These are phyloP conservation scores for Machimus atricapillus DNA, from an alignment of 2,888 invertebrate species.

Conservation along the genomic window DNA sequence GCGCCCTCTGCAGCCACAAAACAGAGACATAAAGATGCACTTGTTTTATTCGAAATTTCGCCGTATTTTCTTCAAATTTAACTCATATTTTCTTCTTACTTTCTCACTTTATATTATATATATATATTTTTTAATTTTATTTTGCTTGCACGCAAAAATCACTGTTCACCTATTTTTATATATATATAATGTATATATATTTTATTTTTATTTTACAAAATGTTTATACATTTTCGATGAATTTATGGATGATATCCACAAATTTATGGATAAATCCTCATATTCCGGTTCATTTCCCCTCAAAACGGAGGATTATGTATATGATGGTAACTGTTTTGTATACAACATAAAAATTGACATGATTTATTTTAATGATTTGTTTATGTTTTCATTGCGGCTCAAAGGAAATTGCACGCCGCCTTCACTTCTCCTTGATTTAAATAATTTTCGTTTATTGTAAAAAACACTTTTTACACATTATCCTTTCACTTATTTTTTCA, in stretches of 20 bases:
- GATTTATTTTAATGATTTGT: slow-evolving; percentile 19
- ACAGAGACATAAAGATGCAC: neutral
- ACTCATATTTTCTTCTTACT: neutral
- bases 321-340: slow-evolving; percentile 10
- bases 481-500: neutral
- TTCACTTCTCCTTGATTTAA: neutral
- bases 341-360: slow-evolving; percentile 36
- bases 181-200: neutral
- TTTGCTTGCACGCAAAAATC: neutral
- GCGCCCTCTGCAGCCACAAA: neutral
- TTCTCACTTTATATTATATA: neutral
- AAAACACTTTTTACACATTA: neutral
- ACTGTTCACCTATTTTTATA: neutral
- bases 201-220: neutral
- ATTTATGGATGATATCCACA: neutral
- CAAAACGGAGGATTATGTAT: slow-evolving; percentile 1
- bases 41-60: neutral
- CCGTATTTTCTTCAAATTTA: neutral
- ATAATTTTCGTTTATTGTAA: neutral
- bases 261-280: neutral
- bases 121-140: neutral
- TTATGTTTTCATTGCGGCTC: slow-evolving; percentile 2
- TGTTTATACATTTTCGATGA: neutral
- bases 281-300: neutral
- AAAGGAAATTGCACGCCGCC: neutral